Base-by-base conservation (phyloP, 2,888 invertebrate genomes). In the Hesperia comma region DNA sequence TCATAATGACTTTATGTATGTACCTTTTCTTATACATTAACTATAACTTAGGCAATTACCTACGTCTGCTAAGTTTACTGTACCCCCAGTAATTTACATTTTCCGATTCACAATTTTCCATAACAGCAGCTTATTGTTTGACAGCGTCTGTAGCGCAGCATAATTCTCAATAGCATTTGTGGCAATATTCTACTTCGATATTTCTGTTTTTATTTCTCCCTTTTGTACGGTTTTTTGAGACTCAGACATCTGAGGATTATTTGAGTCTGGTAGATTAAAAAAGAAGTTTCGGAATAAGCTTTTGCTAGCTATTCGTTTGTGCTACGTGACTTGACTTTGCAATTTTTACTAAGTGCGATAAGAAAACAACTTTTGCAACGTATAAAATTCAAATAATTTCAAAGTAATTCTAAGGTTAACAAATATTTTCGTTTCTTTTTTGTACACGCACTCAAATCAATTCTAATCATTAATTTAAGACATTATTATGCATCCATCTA, bases 111-210 rank as follows among this genome's bases (percentile, higher is more conserved):
- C 49, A 49, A 19, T 46, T 46, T 46, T 1, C 46, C 8, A 8
- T 46, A 46, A 19, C 6, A 46, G 46, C 8, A 46, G 10, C 19
- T 17, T 49, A 19, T 49, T 49, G 49, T 19, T 19, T 19, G 49
- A 49, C 49, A 17, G 12, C 19, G 19, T 49, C 49, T 49, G 17
- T 19, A 49, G n/a, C 19, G 49, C 8, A 49, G 49, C 19, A 21
- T 17, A 21, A 49, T 49, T 49, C 10, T 46, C 49, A 49, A 49
- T 12, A 49, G 49, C 49, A 17, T 12, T 49, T 49, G 19, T 19
- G 46, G 46, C 15, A 19, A 49, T 19, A 49, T 49, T 49, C 19
- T 10, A 49, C 49, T 19, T 49, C 10, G 46, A 46, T 46, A 46
- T 2, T 46, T 46, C 46, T 8, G 15, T 43, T 43, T 43, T 43